Evolutionary conservation across 2,113 vertebrate genomes (phyloP), one percentile per base, ranked within the genome.

Genomic region (Ciconia boyciana): DNA sequence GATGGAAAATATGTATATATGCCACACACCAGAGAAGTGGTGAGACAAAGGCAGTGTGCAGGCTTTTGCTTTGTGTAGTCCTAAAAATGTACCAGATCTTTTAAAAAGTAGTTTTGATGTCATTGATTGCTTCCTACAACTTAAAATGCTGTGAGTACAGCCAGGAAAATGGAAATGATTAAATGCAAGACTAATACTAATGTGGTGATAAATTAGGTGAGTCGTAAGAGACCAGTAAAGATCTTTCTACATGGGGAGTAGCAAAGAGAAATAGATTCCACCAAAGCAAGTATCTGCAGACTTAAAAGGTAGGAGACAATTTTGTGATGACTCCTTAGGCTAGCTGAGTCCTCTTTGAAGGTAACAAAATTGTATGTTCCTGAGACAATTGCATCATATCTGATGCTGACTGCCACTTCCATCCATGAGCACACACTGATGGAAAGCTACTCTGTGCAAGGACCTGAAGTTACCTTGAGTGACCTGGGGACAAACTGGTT

Each of bases 1-100:
- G n/a, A 20, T 6, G 2, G 18, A 68, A 60, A 48, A n/a, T 16
- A 24, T 0, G 2, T 36, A n/a, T 24, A 3, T 54, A 24, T 39
- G 52, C 28, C 43, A 11, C 41, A 69, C 60, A 44, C 16, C 2
- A 1, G 20, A 29, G 54, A 11, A 51, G 36, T 14, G 32, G 36
- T 41, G 28, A 83, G 61, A 22, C 46, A 83, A 15, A 31, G 41
- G 39, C 46, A 61, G 6, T 1, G 7, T 44, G 43, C 55, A 69
- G 41, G 44, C 21, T 75, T 74, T 36, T 55, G 66, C 61, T 88
- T 79, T 83, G 25, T 52, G 29, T 58, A 32, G 43, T 32, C 60
- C 43, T 91, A 62, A 57, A 91, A 66, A 68, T 15, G 7, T 62
- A 34, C 32, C 48, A 57, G 2, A 62, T 34, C 4, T 62, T 87